Base-by-base conservation (phyloP, 2,888 invertebrate genomes). In the Drosophila bunnanda region DNA sequence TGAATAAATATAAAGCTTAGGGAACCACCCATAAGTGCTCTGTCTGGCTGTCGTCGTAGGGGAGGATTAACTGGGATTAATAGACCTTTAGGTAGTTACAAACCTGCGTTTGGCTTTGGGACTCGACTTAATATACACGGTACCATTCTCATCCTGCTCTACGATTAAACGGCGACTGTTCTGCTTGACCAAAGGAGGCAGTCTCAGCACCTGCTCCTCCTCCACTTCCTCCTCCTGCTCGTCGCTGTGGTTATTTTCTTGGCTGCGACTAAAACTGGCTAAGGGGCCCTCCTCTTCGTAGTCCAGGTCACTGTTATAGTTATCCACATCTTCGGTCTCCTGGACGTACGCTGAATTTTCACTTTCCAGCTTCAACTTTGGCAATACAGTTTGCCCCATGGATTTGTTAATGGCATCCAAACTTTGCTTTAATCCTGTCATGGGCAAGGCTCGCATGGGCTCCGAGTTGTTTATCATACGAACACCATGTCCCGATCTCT, bases 111-210 rank as follows among this genome's bases (percentile, higher is more conserved):
- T 28, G 43, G 44, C 4, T 36, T 36, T 57, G 10, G 76, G 67
- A 15, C 81, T 71, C 13, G 87, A 75, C 73, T 84, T 87, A 15
- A 88, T 84, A 28, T 82, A 82, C 74, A 77, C 77, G 62, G 80
- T 78, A 17, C 78, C 80, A 17, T 80, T 72, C 44, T 78, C 80
- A 22, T 80, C 79, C 44, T 78, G 77, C 48, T 88, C 87, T 17
- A 68, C 70, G 4, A 80, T 74, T 44, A 79, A 57, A 9, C 77
- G 80, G 7, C 86, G 71, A 25, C 74, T 22, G 8, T 50, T 41
- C 17, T 71, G 68, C 8, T 57, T 59, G 6, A 36, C 36, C 44
- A 52, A 9, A 1, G 67, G 32, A 0, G 73, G 64, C 32, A 62
- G n/a, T 10, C 48, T 60, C 1, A 68, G n/a, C 15, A 22, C 15